Evolutionary conservation across 1,140 invertebrate genomes (phyloP).

Genomic region (Trigoniulus corallinus): DNA sequence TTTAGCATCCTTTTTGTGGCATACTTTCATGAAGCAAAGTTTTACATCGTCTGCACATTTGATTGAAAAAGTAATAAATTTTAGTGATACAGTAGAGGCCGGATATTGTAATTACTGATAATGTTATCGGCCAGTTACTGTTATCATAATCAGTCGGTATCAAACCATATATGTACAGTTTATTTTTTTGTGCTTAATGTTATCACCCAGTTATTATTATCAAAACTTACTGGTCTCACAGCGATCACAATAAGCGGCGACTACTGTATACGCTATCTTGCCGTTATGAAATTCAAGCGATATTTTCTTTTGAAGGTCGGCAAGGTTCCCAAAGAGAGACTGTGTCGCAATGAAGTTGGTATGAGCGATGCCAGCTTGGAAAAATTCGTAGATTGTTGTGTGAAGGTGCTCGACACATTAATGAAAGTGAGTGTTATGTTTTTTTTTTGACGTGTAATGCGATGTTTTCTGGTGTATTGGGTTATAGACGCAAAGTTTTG

Average conservation of each 20-base stretch:
- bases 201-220: no score
- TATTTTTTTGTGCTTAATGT: no score
- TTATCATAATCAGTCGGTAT: no score
- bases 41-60: slow-evolving; percentile 55
- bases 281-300: no score
- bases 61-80: slow-evolving; percentile 47
- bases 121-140: not conserved
- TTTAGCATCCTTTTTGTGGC: slow-evolving; percentile 69
- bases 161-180: slow-evolving; percentile 2
- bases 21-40: slow-evolving; percentile 55
- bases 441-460: not conserved
- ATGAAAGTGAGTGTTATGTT: slow-evolving; percentile 36
- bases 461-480: not conserved
- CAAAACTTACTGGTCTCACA: no score
- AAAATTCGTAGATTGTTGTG: slow-evolving; percentile 46
- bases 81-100: not conserved
- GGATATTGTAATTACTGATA: not conserved
- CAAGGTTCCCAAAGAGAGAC: slow-evolving; percentile 64
- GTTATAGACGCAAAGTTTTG: no score
- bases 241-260: no score
- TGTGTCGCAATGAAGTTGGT: slow-evolving; percentile 39
- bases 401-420: slow-evolving; percentile 56
- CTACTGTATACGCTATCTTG: not conserved
- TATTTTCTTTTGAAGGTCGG: slow-evolving; percentile 32
- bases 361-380: slow-evolving; percentile 48